Base-by-base conservation (phyloP, 2,888 invertebrate species). In the Phytoseiulus persimilis region DNA sequence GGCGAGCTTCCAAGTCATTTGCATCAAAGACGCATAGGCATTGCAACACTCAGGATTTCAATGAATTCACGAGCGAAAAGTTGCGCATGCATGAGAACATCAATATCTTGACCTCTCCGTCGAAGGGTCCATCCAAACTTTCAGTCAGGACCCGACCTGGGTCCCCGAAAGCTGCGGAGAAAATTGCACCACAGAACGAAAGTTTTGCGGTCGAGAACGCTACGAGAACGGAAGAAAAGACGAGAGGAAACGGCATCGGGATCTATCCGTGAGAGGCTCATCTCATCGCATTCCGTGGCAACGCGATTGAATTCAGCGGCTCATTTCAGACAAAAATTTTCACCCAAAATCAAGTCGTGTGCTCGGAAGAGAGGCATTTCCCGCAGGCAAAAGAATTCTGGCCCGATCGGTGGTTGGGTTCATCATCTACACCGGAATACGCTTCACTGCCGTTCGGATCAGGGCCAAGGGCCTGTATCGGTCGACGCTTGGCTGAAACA, bases 311-410 rank as follows among this genome's bases (percentile, higher is more conserved):
- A 9, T n/a, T 6, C 39, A 39, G 39, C 9, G 5, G 3, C 9
- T n/a, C n/a, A 1, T n/a, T n/a, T 0, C 87, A 87, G 87, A 87
- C 87, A 3, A 87, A 87, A 45, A 87, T 87, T 9, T 87, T 87
- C 87, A 87, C 87, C 31, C 87, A 87, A 18, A 87, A 87, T 31
- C 87, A 87, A 32, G 87, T 87, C n/a, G 87, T 39, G 23, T 87
- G 39, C 32, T 39, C 33, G 87, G 28, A 32, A 23, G 87, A 87
- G 18, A 87, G 23, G 28, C 11, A 87, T 23, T 87, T 87, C 87
- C 87, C 32, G 33, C 87, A 33, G 0, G 39, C 87, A 33, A 39
- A 28, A 31, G 87, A 87, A 33, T 87, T 87, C 32, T 9, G 32
- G 31, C 87, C 87, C n/a, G 87, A 87, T n/a, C 28, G 87, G 33